Percentiles rank a stretch among this genome's conserved stretches.
phyloP scores from a whole-genome alignment of 2,888 invertebrate species.

The Papilio elwesi region DNA sequence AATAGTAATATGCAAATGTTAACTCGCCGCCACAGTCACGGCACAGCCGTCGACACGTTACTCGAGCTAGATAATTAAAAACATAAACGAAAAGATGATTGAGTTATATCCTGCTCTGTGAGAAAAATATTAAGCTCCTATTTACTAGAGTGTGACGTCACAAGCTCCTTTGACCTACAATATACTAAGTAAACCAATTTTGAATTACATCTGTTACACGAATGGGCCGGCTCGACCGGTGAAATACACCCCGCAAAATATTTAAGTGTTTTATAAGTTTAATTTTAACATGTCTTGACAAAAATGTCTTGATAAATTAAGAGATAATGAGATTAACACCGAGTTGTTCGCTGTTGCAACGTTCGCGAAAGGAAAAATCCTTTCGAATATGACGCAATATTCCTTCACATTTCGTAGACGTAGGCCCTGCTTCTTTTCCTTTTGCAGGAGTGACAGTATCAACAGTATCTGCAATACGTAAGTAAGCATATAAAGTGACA shows the following conservation, averaged over 20 bases:
- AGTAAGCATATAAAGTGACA: conserved; percentile 14
- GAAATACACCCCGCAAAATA: no score
- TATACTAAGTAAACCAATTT: background rate
- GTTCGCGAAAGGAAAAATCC: conserved; percentile 64
- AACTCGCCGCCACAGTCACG: conserved; percentile 47
- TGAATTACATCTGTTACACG: no score
- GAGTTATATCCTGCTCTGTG: conserved; percentile 27
- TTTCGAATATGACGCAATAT: conserved; percentile 72
- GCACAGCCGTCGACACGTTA: conserved; percentile 46
- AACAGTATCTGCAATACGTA: background rate
- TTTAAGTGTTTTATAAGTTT: background rate
- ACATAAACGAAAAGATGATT: conserved; percentile 32
- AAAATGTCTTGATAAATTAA: conserved; percentile 14
- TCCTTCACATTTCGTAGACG: conserved; percentile 57
- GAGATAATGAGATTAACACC: conserved; percentile 23
- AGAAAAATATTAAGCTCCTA: background rate
- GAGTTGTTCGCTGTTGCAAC: conserved; percentile 30
- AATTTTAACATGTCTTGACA: no score
- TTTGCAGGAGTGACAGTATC: conserved; percentile 42
- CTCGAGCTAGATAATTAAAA: conserved; percentile 53
- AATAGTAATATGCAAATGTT: conserved; percentile 47
- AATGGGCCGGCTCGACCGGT: no score
- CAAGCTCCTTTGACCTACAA: background rate
- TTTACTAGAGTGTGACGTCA: background rate
- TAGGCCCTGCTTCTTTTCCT: conserved; percentile 33